Evolutionary conservation across 2,888 invertebrate species (phyloP), one percentile per base, ranked within the genome.

Genomic region (Heliconius cydno): DNA sequence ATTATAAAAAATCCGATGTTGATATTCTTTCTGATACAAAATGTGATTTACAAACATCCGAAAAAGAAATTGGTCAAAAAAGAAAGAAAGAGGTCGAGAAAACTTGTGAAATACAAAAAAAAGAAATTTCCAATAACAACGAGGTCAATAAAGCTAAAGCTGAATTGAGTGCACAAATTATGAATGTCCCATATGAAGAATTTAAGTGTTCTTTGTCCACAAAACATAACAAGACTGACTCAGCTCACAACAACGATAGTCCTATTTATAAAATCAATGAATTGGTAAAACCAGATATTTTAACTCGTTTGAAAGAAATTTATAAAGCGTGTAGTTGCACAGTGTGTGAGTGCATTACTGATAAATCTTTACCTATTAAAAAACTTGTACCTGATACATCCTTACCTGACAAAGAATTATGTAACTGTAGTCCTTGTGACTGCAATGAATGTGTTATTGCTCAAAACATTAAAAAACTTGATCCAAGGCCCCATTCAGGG

Each of bases 271-370:
- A 57, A 19, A 12, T 79, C 12, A 83, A 77, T 34, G 82, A 82
- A 46, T 52, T 79, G 68, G 67, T 86, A 25, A 86, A 86, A 63
- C 82, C 83, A 66, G 89, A 94, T 79, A 87, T 94, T 78, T 82
- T 91, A 9, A 86, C 85, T 63, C 89, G 85, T 85, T 85, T 94
- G 68, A 91, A 90, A 85, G 90, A 92, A 82, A 88, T 88, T 25
- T 94, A 92, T 74, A 87, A 90, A 72, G 91, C 90, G 0, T 94
- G 94, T 74, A 92, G 89, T 85, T 94, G 94, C 80, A 92, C 90
- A 88, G 88, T 92, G 46, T 94, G 94, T 77, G 90, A 92, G 83
- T 94, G 94, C 75, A 82, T 85, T 46, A 68, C 84, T n/a, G 77
- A 81, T 30, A 83, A 77, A 74, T 79, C 80, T 28, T 78, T 78